These are phyloP conservation scores for Eubasilissa regina DNA, from an alignment of 1,140 invertebrate genomes.

Conservation along the genomic window DNA sequence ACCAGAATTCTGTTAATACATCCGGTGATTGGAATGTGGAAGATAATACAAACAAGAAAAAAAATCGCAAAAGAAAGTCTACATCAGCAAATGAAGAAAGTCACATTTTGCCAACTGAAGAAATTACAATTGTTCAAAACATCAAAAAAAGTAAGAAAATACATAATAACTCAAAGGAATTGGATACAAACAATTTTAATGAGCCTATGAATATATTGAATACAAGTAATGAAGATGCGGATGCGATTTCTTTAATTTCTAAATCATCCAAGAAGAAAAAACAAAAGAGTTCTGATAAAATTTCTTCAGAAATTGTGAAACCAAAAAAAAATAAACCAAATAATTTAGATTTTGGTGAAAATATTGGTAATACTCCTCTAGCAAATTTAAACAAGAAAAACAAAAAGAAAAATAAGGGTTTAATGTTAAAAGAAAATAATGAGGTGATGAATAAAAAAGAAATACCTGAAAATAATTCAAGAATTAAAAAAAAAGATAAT, in stretches of 20 bases:
- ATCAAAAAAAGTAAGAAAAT: slow-evolving; percentile 16
- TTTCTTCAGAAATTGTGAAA: not conserved
- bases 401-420: not conserved
- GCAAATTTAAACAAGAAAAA: not conserved
- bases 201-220: slow-evolving; percentile 15
- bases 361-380: no score
- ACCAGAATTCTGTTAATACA: no score
- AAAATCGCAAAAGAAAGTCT: slow-evolving; percentile 59
- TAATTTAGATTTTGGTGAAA: no score
- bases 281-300: slow-evolving; percentile 49
- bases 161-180: not conserved
- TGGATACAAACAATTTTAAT: not conserved
- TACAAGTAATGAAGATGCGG: slow-evolving; percentile 47
- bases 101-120: slow-evolving; percentile 32
- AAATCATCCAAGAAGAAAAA: slow-evolving; percentile 59
- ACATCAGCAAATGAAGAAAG: slow-evolving; percentile 40
- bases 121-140: slow-evolving; percentile 48
- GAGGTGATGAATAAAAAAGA: slow-evolving; percentile 61
- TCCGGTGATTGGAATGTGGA: not conserved
- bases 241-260: not conserved
- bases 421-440: slow-evolving; percentile 60
- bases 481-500: slow-evolving; percentile 45
- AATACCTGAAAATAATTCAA: slow-evolving; percentile 33
- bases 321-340: slow-evolving; percentile 1
- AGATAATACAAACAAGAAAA: not conserved